Evolutionary conservation across 2,888 invertebrate species (phyloP), one percentile per base, ranked within the genome.

Genomic region (Pollenia griseotomentosa): DNA sequence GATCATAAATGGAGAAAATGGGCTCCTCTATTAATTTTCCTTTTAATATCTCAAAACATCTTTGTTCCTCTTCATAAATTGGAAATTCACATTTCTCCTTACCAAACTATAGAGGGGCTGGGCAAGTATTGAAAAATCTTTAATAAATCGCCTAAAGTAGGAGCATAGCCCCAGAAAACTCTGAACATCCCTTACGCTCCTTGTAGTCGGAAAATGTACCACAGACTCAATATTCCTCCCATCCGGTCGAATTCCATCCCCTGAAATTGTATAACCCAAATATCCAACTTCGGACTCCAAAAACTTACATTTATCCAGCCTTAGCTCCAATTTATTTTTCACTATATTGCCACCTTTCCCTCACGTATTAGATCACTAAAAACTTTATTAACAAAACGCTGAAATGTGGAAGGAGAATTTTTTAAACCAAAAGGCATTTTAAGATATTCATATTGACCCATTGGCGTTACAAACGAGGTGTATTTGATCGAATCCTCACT

Each of bases 301-400:
- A 73, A 91, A 90, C 65, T 89, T 82, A 71, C 90, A 90, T 83
- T 91, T 91, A 9, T 88, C 73, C 12, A 86, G 5, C 14, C 70
- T 84, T 23, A 86, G 16, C 23, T 89, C 87, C 19, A 88, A 61
- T 14, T 66, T 80, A 70, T 89, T 89, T 51, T 88, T 82, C 46
- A 73, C 70, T 63, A 90, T 16, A 86, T 73, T 23, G 59, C 46
- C 6, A 65, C 12, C 16, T 65, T 79, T 16, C 63, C 71, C 10
- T 59, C 68, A 6, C 53, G 48, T 23, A 83, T 55, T 4, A 88
- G 19, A 73, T 83, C 71, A 66, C 57, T 57, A 78, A 88, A 84
- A 33, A 79, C 55, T 40, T 78, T 33, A 66, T 61, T 86, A n/a
- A 88, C 61, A 42, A 65, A 86, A 8, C 86, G 68, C n/a, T 86